Percentiles rank a stretch among this genome's conserved stretches.
phyloP scores from a whole-genome alignment of 2,797 vertebrate genomes.

The Carcharodon carcharias region DNA sequence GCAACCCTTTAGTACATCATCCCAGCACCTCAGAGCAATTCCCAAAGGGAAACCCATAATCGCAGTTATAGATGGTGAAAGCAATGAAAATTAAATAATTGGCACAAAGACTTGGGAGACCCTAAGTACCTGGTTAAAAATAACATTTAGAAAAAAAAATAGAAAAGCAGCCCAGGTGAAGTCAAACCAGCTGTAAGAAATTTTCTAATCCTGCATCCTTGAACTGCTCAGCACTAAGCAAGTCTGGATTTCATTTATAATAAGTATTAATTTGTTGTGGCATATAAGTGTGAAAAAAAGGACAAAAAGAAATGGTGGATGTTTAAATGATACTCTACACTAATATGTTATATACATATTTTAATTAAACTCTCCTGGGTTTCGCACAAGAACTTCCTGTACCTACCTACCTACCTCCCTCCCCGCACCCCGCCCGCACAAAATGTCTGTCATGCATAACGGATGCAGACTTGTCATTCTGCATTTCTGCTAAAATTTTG shows the following conservation, averaged over 20 bases:
- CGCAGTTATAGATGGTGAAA: background rate
- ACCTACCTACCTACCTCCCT: too few relatives aligned
- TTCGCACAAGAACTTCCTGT: background rate
- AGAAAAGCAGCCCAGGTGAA: background rate
- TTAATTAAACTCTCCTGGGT: background rate
- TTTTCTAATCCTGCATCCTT: background rate
- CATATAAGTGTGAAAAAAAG: background rate
- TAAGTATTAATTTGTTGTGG: too few relatives aligned
- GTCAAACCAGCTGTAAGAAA: background rate
- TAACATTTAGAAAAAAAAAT: background rate
- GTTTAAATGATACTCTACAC: background rate
- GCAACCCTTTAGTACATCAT: background rate
- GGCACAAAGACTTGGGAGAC: background rate
- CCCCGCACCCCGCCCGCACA: too few relatives aligned
- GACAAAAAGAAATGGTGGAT: background rate
- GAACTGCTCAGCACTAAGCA: background rate
- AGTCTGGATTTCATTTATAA: too few relatives aligned
- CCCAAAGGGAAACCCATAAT: background rate
- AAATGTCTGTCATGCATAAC: too few relatives aligned
- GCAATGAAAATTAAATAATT: background rate
- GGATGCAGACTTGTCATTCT: background rate
- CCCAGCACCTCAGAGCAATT: background rate
- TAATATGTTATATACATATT: background rate
- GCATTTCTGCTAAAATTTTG: background rate
- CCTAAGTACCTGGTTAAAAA: background rate